phyloP scores from a whole-genome alignment of 2,888 invertebrate genomes.

The Cynaeus angustus region DNA sequence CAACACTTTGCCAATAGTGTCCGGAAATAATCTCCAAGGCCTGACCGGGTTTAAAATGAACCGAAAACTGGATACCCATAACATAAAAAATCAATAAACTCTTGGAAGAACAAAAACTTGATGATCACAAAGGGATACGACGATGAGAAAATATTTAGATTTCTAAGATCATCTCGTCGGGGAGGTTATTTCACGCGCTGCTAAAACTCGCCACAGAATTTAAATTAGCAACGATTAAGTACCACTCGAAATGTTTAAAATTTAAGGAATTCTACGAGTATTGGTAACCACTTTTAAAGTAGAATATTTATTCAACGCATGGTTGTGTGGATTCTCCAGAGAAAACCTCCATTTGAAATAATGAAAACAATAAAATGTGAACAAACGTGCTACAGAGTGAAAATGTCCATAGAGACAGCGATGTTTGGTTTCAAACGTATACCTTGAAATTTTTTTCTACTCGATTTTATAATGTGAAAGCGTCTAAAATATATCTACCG shows the following conservation, averaged over 20 bases:
- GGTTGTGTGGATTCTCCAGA: slow-evolving; percentile 9
- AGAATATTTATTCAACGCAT: slow-evolving; percentile 2
- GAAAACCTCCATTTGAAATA: slow-evolving; percentile 21
- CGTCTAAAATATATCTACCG: too few relatives aligned
- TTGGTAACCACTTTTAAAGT: neutral
- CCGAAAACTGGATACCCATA: slow-evolving; percentile 23
- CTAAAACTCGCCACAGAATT: slow-evolving; percentile 1
- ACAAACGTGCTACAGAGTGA: neutral
- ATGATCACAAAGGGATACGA: slow-evolving; percentile 13
- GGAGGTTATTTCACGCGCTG: slow-evolving; percentile 1
- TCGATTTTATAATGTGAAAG: too few relatives aligned
- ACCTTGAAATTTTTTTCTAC: too few relatives aligned
- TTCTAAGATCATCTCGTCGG: slow-evolving; percentile 12
- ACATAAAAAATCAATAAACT: slow-evolving; percentile 33
- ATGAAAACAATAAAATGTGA: slow-evolving; percentile 25
- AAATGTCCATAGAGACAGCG: slow-evolving; percentile 1
- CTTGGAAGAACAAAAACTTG: slow-evolving; percentile 18
- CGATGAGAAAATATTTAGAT: slow-evolving; percentile 32
- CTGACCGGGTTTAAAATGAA: slow-evolving; percentile 29
- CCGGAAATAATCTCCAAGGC: slow-evolving; percentile 19
- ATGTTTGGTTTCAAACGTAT: neutral
- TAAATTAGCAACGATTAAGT: neutral
- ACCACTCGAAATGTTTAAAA: neutral
- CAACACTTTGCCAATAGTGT: slow-evolving; percentile 11
- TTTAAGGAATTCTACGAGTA: neutral